Conservation (phyloP, 2,113 vertebrate species). For the Callithrix jacchus region DNA sequence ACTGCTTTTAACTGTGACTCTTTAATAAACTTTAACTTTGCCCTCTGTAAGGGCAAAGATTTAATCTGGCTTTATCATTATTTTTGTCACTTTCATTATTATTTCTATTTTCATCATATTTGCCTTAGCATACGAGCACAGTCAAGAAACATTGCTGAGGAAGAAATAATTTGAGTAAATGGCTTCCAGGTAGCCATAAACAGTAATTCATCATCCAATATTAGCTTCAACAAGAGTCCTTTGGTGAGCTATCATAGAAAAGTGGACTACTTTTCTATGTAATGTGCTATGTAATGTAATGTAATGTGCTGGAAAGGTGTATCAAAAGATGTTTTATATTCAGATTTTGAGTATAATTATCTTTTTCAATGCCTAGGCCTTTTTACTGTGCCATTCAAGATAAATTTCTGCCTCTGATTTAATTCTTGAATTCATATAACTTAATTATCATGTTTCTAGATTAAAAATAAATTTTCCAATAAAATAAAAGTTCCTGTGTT, state of each 20-base stretch:
- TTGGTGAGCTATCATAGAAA: background rate
- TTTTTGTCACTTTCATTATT: constrained; percentile 32
- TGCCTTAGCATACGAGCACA: background rate
- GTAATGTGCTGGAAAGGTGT: background rate
- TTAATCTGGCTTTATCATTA: constrained; percentile 34
- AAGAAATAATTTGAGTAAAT: constrained; percentile 47
- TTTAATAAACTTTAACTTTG: constrained; percentile 49
- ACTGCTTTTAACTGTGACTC: constrained; percentile 30
- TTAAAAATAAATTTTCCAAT: background rate
- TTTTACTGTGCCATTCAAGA: background rate
- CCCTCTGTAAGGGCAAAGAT: constrained; percentile 33
- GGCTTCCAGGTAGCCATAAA: background rate
- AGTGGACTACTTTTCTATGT: too few relatives aligned
- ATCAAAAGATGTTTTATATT: background rate
- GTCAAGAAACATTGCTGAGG: background rate
- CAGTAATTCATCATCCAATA: background rate
- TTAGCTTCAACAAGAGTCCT: background rate
- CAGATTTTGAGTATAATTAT: background rate
- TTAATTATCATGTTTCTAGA: background rate
- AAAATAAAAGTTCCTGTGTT: background rate
- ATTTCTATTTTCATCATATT: constrained; percentile 4
- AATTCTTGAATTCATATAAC: background rate
- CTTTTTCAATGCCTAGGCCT: background rate
- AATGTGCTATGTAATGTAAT: too few relatives aligned
- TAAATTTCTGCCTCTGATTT: constrained; percentile 33